phyloP scores from a whole-genome alignment of 2,113 vertebrate genomes.

The Carassius auratus region DNA sequence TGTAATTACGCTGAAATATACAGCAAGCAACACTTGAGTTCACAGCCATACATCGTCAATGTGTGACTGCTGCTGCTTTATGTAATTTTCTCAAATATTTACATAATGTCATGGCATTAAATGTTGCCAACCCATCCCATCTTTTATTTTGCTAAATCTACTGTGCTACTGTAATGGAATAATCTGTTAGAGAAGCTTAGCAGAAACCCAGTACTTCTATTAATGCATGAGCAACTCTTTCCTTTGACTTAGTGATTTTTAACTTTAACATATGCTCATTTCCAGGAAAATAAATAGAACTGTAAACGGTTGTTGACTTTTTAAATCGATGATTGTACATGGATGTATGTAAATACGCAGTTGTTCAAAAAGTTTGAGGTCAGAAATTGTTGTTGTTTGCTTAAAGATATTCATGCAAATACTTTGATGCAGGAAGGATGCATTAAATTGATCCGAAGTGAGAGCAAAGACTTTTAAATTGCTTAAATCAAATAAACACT shows the following conservation, averaged over 20 bases:
- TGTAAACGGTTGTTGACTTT: not conserved
- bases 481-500: not conserved
- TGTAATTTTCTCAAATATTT: conserved; percentile 10
- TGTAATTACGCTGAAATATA: conserved; percentile 39
- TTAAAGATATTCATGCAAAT: not conserved
- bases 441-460: not conserved
- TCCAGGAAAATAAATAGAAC: not conserved
- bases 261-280: not conserved
- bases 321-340: not conserved
- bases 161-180: not conserved
- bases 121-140: not conserved
- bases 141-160: not conserved
- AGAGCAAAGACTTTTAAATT: not conserved
- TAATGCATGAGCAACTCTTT: not conserved
- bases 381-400: too few relatives aligned
- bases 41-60: not conserved
- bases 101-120: conserved; percentile 2
- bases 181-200: not conserved
- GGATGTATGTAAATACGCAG: not conserved
- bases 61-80: conserved; percentile 11
- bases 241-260: not conserved
- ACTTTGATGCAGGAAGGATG: not conserved
- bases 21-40: conserved; percentile 25
- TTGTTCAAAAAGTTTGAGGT: not conserved
- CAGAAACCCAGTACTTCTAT: not conserved